These are phyloP conservation scores for Pristionchus arcanus DNA, from an alignment of 2,888 invertebrate species.

Conservation along the genomic window DNA sequence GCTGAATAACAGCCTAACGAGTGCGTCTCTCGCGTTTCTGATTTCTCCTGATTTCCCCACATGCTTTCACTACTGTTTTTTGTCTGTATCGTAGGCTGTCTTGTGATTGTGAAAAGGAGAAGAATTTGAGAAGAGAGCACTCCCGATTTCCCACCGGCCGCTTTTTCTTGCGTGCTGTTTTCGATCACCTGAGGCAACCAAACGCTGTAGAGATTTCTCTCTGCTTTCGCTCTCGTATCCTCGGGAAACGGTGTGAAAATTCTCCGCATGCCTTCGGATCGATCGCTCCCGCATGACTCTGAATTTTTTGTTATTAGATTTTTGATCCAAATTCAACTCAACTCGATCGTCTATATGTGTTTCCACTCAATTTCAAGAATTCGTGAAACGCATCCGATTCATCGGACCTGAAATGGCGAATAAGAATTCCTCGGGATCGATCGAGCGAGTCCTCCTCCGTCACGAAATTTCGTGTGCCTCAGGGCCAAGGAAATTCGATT, in stretches of 20 bases:
- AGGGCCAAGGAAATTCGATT: background rate
- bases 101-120: too few relatives aligned
- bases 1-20: conserved; percentile 17
- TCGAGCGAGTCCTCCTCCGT: background rate
- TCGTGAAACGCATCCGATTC: background rate
- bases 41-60: conserved; percentile 19
- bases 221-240: background rate
- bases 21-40: background rate
- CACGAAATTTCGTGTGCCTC: background rate
- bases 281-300: background rate
- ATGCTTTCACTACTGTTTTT: background rate
- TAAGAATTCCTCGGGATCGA: background rate
- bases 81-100: too few relatives aligned
- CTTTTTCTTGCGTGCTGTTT: background rate
- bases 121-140: too few relatives aligned
- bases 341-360: background rate
- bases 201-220: conserved; percentile 9
- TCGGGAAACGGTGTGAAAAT: conserved; percentile 23
- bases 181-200: background rate
- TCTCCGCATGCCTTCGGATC: background rate
- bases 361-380: background rate
- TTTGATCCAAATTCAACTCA: background rate
- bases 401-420: background rate
- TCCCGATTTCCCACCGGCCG: background rate
- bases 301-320: background rate